Percentiles rank a stretch among this genome's conserved stretches.
Conservation (phyloP, 2,113 vertebrate genomes). For the Argyrosomus japonicus region DNA sequence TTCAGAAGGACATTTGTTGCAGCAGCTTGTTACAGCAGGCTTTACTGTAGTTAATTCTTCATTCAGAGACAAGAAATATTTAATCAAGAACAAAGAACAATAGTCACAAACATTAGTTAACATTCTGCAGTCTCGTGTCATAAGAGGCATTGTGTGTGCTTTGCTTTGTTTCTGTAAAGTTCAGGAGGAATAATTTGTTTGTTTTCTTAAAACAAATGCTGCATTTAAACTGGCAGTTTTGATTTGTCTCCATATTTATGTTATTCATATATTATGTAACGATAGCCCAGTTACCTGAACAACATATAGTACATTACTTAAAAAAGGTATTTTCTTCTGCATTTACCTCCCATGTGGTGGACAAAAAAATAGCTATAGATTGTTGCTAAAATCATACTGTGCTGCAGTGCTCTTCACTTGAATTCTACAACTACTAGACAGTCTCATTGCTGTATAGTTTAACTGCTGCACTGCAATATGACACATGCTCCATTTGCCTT, state of each 20-base stretch:
- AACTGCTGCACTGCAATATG: conserved; percentile 16
- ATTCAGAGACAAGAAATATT: neutral
- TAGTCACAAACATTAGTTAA: neutral
- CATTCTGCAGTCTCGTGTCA: neutral
- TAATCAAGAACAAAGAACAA: conserved; percentile 2
- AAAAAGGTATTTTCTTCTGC: neutral
- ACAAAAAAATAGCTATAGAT: neutral
- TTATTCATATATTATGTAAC: neutral
- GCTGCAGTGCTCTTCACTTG: conserved; percentile 10
- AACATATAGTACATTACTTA: neutral
- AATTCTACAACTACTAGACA: conserved; percentile 5
- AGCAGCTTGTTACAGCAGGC: neutral
- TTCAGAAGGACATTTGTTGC: neutral
- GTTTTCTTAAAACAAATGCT: neutral
- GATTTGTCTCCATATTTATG: neutral
- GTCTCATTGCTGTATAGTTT: neutral
- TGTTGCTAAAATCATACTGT: neutral
- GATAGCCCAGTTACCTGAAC: neutral
- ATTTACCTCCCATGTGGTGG: neutral
- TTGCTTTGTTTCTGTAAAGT: neutral
- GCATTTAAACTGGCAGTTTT: neutral
- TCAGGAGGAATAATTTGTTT: conserved; percentile 2
- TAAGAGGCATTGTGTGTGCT: neutral
- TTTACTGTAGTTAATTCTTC: neutral
- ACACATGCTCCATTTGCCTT: conserved; percentile 14